Conservation (phyloP, 2,113 vertebrate species). For the Epinephelus cyanopodus region DNA sequence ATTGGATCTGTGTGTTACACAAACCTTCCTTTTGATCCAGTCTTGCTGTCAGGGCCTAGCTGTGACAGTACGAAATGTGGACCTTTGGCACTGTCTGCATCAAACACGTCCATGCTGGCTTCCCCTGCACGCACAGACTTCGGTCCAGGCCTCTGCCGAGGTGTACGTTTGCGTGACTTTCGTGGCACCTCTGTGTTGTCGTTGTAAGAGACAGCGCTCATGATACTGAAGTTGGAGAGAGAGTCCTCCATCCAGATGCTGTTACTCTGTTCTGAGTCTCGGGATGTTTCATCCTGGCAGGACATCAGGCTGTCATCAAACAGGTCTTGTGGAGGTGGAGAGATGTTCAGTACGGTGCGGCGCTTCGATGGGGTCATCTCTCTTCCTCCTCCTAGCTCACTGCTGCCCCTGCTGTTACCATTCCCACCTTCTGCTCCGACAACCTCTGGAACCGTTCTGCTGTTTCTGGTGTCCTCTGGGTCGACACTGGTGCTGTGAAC, state of each 20-base stretch:
- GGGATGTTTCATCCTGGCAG: slow-evolving; percentile 93
- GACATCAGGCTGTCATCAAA: slow-evolving; percentile 98
- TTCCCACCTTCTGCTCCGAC: slow-evolving; percentile 66
- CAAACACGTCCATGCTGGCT: slow-evolving; percentile 98
- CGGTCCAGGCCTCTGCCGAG: slow-evolving; percentile 96
- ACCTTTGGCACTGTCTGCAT: slow-evolving; percentile 99
- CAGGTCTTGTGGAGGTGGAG: slow-evolving; percentile 97
- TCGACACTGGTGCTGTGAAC: slow-evolving; percentile 90
- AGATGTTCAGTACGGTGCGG: slow-evolving; percentile 96
- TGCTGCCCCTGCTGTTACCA: slow-evolving; percentile 40
- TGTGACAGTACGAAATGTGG: slow-evolving; percentile 99
- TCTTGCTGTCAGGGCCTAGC: slow-evolving; percentile 95
- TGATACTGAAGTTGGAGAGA: slow-evolving; percentile 97
- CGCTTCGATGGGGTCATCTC: slow-evolving; percentile 93
- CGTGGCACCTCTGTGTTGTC: slow-evolving; percentile 99
- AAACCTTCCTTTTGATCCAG: slow-evolving; percentile 93
- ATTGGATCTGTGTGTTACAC: slow-evolving; percentile 19
- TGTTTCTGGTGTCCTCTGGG: slow-evolving; percentile 85
- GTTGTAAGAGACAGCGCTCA: slow-evolving; percentile 96
- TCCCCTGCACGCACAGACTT: slow-evolving; percentile 89
- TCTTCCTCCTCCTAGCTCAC: slow-evolving; percentile 73
- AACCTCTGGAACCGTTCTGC: slow-evolving; percentile 85
- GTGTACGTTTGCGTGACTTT: slow-evolving; percentile 98
- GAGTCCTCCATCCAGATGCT: slow-evolving; percentile 99
- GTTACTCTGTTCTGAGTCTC: slow-evolving; percentile 97